phyloP scores from a whole-genome alignment of 30 jellyfish, hydroid and myxozoan species.

The Nemopilema nomurai region DNA sequence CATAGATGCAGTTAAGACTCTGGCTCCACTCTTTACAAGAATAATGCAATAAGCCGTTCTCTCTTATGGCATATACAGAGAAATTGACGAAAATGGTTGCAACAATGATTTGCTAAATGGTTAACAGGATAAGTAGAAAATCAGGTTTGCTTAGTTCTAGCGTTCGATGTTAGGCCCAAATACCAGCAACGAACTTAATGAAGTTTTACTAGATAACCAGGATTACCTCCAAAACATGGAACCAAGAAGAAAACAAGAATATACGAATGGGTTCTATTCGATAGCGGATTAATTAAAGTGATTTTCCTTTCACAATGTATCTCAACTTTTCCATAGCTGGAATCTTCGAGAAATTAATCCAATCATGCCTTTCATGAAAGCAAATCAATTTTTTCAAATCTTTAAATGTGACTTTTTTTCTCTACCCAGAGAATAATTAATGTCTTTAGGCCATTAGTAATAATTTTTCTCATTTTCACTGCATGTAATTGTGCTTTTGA shows the following conservation, averaged over 20 bases:
- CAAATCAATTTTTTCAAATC: slow-evolving; percentile 2
- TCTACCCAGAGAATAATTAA: slow-evolving; percentile 26
- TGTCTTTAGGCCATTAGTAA: slow-evolving; percentile 29
- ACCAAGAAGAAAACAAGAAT: slow-evolving; percentile 13
- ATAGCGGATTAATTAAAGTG: slow-evolving; percentile 33
- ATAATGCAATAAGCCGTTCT: background rate
- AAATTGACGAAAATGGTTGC: slow-evolving; percentile 1
- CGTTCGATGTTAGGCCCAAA: slow-evolving; percentile 25
- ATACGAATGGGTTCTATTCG: slow-evolving; percentile 1
- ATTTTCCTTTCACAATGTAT: background rate
- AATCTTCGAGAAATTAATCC: slow-evolving; percentile 13
- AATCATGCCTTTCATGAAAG: background rate
- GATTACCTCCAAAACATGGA: slow-evolving; percentile 25
- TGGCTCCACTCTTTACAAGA: background rate
- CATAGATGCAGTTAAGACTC: background rate
- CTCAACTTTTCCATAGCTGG: slow-evolving; percentile 20
- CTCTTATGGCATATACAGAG: background rate
- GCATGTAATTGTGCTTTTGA: slow-evolving; percentile 8
- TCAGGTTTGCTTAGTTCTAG: slow-evolving; percentile 19
- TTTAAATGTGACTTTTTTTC: slow-evolving; percentile 7
- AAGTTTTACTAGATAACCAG: slow-evolving; percentile 30
- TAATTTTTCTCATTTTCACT: slow-evolving; percentile 25
- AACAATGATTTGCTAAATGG: slow-evolving; percentile 4
- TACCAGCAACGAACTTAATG: slow-evolving; percentile 25
- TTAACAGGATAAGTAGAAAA: slow-evolving; percentile 8